These are phyloP conservation scores for Phyllopteryx taeniolatus DNA, from an alignment of 2,113 vertebrate species.

Conservation along the genomic window DNA sequence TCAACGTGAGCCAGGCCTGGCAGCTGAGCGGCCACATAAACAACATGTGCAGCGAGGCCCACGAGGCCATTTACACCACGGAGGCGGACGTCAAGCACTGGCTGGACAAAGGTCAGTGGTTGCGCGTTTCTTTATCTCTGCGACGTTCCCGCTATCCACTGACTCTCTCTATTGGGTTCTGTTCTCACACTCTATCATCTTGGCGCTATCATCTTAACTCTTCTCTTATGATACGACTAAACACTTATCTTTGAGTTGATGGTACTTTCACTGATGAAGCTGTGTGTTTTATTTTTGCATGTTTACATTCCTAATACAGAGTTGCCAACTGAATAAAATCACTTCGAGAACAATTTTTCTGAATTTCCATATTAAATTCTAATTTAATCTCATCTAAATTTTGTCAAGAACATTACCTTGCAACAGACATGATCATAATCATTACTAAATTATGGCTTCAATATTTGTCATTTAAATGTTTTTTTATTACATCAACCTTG, in stretches of 20 bases:
- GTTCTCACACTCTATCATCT: constrained; percentile 1
- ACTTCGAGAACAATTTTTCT: too few relatives aligned
- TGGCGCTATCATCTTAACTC: constrained; percentile 7
- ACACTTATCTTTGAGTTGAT: constrained; percentile 22
- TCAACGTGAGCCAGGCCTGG: constrained; percentile 86
- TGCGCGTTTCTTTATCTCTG: constrained; percentile 10
- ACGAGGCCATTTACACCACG: constrained; percentile 85
- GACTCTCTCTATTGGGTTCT: not conserved
- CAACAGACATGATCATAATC: too few relatives aligned
- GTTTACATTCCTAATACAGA: constrained; percentile 1
- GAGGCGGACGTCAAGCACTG: constrained; percentile 88
- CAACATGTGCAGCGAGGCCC: constrained; percentile 90
- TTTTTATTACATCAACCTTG: too few relatives aligned
- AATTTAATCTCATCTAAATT: too few relatives aligned
- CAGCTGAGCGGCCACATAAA: constrained; percentile 88
- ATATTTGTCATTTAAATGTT: too few relatives aligned
- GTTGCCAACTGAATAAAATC: too few relatives aligned
- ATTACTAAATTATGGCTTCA: too few relatives aligned
- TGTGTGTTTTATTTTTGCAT: constrained; percentile 7
- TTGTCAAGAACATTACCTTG: too few relatives aligned
- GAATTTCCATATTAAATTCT: too few relatives aligned
- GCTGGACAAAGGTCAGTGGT: constrained; percentile 85
- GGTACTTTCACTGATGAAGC: not conserved
- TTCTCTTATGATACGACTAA: constrained; percentile 8
- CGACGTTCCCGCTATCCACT: not conserved